Evolutionary conservation across 2,888 invertebrate genomes (phyloP), one percentile per base, ranked within the genome.

Genomic region (Phyllotreta striolata): DNA sequence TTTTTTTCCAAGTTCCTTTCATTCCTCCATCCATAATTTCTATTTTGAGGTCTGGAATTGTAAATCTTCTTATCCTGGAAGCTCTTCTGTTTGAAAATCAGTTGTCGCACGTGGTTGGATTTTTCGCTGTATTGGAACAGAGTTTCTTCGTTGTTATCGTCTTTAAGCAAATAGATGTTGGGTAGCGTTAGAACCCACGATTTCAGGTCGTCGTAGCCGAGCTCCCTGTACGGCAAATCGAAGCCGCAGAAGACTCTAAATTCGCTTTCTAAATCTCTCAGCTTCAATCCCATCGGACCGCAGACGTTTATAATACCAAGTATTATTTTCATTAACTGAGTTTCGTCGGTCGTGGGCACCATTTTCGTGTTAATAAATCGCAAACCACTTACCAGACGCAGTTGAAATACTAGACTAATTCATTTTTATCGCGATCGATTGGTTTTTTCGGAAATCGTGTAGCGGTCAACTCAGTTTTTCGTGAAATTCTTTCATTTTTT

Each of bases 41-140:
- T 43, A 4, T 41, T 51, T 6, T 59, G 44, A 1, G 12, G 12
- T 38, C 58, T 52, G 12, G 10, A 5, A 13, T 37, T 13, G 46
- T 54, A 34, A 54, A 37, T n/a, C 8, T 56, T 37, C 38, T n/a
- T 39, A 12, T 43, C 24, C 12, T 58, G 43, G 24, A 44, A 39
- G 5, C 65, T 57, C 59, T 72, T 75, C 55, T 76, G 76, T 40
- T 72, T 74, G 14, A 65, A 60, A 61, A 76, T 73, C 52, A 76
- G 55, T 5, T 76, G 66, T 62, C 72, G 73, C 10, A 76, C 71
- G 59, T 74, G 76, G 13, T 41, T 57, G 6, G 73, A 71, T 65
- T 77, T 77, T 24, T 68, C 65, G 55, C 76, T 76, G 46, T 75
- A 68, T 46, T 73, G 73, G 54, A 75, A 71, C 7, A 76, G 63